Conservation (phyloP, 2,888 invertebrate genomes). For the Agapostemon virescens region DNA sequence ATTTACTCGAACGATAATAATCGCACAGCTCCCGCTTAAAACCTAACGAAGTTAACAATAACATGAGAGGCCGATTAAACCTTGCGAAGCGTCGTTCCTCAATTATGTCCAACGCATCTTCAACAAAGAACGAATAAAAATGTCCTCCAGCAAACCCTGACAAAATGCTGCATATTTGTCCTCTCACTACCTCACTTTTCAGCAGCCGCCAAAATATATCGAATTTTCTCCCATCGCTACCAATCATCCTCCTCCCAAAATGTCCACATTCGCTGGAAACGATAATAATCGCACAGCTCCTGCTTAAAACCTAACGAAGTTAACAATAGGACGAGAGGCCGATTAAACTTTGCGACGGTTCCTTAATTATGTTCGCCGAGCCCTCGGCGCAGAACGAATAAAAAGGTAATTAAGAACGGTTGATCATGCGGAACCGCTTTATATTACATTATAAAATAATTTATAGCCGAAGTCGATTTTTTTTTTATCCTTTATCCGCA, state of each 20-base stretch:
- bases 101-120: too few relatives aligned
- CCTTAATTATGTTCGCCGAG: neutral
- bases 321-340: neutral
- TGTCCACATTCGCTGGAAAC: neutral
- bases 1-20: too few relatives aligned
- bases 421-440: neutral
- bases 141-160: too few relatives aligned
- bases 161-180: too few relatives aligned
- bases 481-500: neutral
- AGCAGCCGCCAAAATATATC: too few relatives aligned
- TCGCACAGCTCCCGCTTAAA: too few relatives aligned
- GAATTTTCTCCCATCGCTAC: too few relatives aligned
- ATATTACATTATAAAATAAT: conserved; percentile 6
- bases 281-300: neutral
- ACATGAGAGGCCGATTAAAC: too few relatives aligned
- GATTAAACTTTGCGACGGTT: neutral
- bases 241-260: neutral
- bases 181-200: too few relatives aligned
- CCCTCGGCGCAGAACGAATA: neutral
- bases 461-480: neutral
- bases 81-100: too few relatives aligned
- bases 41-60: too few relatives aligned
- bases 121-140: too few relatives aligned
- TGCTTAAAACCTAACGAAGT: neutral
- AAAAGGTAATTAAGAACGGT: neutral